Evolutionary conservation across 2,797 vertebrate genomes (phyloP), one percentile per base, ranked within the genome.

Genomic region (Cetoscarus ocellatus): DNA sequence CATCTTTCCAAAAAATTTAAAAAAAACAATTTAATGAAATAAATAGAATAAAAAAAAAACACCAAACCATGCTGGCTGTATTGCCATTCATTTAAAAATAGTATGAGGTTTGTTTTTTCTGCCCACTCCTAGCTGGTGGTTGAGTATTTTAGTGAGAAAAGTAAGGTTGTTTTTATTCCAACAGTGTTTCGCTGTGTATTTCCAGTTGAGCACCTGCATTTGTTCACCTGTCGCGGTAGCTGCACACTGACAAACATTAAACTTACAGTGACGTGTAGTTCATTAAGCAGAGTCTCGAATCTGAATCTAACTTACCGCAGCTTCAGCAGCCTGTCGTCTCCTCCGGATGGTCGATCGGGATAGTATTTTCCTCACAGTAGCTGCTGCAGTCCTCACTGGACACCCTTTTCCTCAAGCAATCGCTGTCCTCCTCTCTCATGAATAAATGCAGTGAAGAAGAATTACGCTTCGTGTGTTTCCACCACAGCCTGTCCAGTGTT

Each of bases 381-480:
- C 69, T 64, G 77, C 77, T 72, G 82, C 80, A 63, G 82, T 82
- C 74, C 61, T 66, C 54, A 8, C 77, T 61, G 19, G 49, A 55
- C 79, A 40, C 18, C 62, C 27, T 42, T 15, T 55, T 54, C 52
- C 54, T 61, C 38, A 5, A 40, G 36, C 59, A 12, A 63, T 38
- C 40, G 48, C 36, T 49, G 27, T 57, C 39, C 39, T 58, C 38
- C 43, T 14, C 43, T 7, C 34, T 12, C 39, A 39, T 3, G 10
- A 48, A 71, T 19, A 38, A 54, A 67, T 9, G 48, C 48, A 47
- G 10, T 11, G 1, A 39, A 10, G 7, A 19, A 9, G 17, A 52
- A 69, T 45, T 1, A 34, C 13, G 64, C 60, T 40, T 35, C 19
- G 18, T 61, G 58, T 54, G 15, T 50, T 52, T 66, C 56, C 70